A percentile compares a stretch with the other conserved stretches of the same genome.
phyloP scores from a whole-genome alignment of 1,140 invertebrate species.

The Odontomachus brunneus region DNA sequence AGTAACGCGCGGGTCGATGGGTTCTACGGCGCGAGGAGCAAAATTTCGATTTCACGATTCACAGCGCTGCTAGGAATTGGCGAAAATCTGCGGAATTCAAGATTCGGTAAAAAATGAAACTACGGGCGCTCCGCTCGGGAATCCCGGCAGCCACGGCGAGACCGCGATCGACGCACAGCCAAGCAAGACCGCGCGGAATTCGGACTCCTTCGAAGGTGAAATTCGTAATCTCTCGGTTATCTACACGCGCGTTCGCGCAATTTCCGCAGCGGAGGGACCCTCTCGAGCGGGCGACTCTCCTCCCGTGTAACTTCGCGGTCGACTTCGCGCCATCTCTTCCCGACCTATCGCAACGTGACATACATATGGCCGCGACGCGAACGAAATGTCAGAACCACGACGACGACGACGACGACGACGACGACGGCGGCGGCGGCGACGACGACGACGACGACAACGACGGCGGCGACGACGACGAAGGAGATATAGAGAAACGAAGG shows the following conservation, averaged over 20 bases:
- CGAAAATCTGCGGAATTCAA: too few species aligned
- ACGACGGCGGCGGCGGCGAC: neutral
- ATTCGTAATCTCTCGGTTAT: neutral
- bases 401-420: neutral
- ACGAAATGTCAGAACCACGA: conserved; percentile 32
- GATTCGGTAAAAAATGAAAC: too few species aligned
- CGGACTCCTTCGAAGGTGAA: neutral
- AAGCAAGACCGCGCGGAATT: conserved; percentile 11
- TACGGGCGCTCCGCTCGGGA: too few species aligned
- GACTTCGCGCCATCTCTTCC: conserved; percentile 13
- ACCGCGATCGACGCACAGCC: conserved; percentile 16
- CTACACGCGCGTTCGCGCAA: conserved; percentile 10
- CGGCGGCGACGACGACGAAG: neutral
- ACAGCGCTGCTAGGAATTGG: too few species aligned
- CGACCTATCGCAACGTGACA: conserved; percentile 61
- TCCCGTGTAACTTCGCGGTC: neutral
- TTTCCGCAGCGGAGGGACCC: neutral
- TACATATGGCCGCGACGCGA: conserved; percentile 26
- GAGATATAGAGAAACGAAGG: neutral
- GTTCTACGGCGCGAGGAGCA: too few species aligned
- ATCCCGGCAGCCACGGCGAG: neutral
- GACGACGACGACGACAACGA: neutral
- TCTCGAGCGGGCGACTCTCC: neutral
- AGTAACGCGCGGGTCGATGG: too few species aligned
- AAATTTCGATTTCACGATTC: too few species aligned